Evolutionary conservation across 2,888 invertebrate genomes (phyloP).

Genomic region (Trissonchulus latispiculum): DNA sequence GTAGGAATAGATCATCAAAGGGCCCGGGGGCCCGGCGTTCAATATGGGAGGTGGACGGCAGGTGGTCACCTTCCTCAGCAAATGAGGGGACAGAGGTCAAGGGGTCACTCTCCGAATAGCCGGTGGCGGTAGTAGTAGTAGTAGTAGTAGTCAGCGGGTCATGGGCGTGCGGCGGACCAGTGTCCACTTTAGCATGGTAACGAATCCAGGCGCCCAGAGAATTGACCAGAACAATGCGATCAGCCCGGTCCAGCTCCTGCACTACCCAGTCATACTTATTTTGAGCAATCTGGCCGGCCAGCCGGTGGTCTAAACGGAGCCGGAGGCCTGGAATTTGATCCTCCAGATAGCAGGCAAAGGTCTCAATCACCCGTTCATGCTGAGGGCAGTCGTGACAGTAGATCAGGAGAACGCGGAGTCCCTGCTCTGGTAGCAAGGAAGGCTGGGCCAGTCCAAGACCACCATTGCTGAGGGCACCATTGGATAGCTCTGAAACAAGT

Average conservation of each 20-base stretch:
- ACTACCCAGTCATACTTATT: conserved; percentile 39
- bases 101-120: neutral
- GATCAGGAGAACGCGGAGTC: conserved; percentile 33
- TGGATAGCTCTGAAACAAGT: no score
- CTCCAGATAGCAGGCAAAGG: conserved; percentile 34
- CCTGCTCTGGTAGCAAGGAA: no score
- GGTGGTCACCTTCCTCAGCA: no score
- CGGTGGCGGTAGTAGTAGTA: no score
- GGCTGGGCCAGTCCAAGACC: no score
- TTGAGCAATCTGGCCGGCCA: conserved; percentile 35
- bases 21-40: conserved; percentile 30
- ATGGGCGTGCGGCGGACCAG: no score
- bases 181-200: conserved; percentile 29
- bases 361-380: conserved; percentile 38
- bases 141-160: no score
- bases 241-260: conserved; percentile 34
- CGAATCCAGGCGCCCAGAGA: conserved; percentile 36
- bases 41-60: no score
- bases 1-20: conserved; percentile 33
- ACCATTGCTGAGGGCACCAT: no score
- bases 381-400: conserved; percentile 38
- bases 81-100: neutral
- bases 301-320: conserved; percentile 37
- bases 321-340: neutral
- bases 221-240: conserved; percentile 39